Percentiles rank a stretch among this genome's conserved stretches.
phyloP scores from a whole-genome alignment of 1,140 invertebrate genomes.

The Pogonognathellus flavescens region DNA sequence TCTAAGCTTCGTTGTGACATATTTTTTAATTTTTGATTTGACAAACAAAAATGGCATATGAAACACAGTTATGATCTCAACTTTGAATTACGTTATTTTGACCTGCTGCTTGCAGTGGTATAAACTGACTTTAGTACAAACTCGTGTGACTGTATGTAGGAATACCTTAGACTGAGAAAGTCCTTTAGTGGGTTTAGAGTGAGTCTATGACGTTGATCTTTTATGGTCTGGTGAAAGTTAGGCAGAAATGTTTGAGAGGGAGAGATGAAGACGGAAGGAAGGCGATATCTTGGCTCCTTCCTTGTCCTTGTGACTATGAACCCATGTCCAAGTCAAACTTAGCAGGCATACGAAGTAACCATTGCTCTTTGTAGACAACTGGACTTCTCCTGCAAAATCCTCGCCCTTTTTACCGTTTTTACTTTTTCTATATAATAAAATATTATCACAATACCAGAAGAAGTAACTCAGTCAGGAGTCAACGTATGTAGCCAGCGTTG shows the following conservation, averaged over 20 bases:
- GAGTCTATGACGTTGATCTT: neutral
- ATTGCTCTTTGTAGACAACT: slow-evolving; percentile 21
- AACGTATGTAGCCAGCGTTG: neutral
- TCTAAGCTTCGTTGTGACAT: too few relatives aligned
- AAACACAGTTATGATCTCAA: too few relatives aligned
- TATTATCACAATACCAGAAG: neutral
- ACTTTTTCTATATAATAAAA: neutral
- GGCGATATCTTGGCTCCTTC: slow-evolving; percentile 47
- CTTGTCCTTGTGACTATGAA: slow-evolving; percentile 38
- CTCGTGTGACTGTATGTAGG: neutral
- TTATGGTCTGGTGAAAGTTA: slow-evolving; percentile 38
- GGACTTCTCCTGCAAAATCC: neutral
- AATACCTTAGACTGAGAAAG: neutral
- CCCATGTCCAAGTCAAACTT: slow-evolving; percentile 46
- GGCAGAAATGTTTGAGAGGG: slow-evolving; percentile 4
- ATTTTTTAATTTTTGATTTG: too few relatives aligned
- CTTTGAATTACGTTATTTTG: too few relatives aligned
- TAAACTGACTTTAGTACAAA: neutral
- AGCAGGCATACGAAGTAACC: slow-evolving; percentile 32
- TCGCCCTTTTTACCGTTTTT: neutral
- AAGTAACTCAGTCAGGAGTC: neutral
- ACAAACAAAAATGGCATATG: too few relatives aligned
- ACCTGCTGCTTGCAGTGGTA: neutral
- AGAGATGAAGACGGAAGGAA: slow-evolving; percentile 43
- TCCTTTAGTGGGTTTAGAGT: neutral